Evolutionary conservation across 2,113 vertebrate genomes (phyloP), one percentile per base, ranked within the genome.

Genomic region (Gorilla gorilla): DNA sequence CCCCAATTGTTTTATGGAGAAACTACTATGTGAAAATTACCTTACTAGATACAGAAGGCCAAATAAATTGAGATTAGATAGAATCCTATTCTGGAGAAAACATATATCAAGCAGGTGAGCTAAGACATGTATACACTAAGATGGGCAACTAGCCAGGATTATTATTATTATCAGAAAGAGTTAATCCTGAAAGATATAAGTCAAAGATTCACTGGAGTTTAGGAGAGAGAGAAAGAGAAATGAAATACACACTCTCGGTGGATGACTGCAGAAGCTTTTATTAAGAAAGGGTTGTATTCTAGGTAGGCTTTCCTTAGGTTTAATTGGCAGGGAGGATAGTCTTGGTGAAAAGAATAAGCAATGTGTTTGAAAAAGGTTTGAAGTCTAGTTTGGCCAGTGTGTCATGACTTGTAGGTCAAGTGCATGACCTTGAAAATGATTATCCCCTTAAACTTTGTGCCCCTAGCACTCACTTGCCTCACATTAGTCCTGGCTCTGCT

Each of bases 161-260:
- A 52, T n/a, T 38, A 59, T 30, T 87, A 89, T 81, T 79, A 64
- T 27, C 27, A 89, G 57, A 86, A 93, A 68, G 16, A 57, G 32
- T 82, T 18, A 96, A 52, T 48, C 80, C 55, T 96, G 3, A 93
- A 97, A 85, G 22, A 22, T 70, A 30, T 72, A 66, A 61, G 87
- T 35, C 32, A 81, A 85, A 92, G 66, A 70, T 30, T 23, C 10
- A 64, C 1, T 90, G n/a, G 30, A 64, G 23, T 78, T 85, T 43
- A 73, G 40, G 95, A 13, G 2, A 8, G 11, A 30, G 52, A 79
- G 32, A 52, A 0, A 84, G 6, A 48, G 22, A 85, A 22, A 90
- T 8, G 76, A 83, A 13, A 59, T 10, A 66, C 3, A 86, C 6
- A 38, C 16, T 52, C 35, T 90, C 40, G 7, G 3, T 50, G 61